Percentiles rank a stretch among this genome's conserved stretches.
Evolutionary conservation across 2,797 vertebrate species (phyloP).

Genomic region (Hipposideros larvatus): DNA sequence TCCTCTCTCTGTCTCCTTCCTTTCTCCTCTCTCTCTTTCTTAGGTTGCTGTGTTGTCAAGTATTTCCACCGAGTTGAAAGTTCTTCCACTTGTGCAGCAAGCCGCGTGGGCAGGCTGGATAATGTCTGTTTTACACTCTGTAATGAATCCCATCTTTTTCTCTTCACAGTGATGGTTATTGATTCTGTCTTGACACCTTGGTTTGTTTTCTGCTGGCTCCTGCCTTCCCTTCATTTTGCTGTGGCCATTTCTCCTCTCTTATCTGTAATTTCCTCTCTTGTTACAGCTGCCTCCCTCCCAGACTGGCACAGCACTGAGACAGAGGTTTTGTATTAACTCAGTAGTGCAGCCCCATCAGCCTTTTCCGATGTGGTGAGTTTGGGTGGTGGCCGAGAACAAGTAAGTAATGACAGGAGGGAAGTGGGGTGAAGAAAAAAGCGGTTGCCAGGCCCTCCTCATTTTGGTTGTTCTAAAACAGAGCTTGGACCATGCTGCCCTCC

Average conservation of each 20-base stretch:
- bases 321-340: background rate
- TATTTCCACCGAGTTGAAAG: constrained; percentile 71
- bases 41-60: constrained; percentile 58
- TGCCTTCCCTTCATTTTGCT: constrained; percentile 73
- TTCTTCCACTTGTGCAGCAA: constrained; percentile 76
- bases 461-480: background rate
- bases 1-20: background rate
- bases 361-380: background rate
- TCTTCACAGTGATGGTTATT: constrained; percentile 66
- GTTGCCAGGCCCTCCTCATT: rapidly evolving
- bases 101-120: constrained; percentile 48
- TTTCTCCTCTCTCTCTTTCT: background rate
- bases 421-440: rapidly evolving
- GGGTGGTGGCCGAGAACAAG: background rate
- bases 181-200: constrained; percentile 83
- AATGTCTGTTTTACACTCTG: constrained; percentile 80
- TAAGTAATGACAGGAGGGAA: background rate
- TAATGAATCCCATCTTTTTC: constrained; percentile 82
- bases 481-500: background rate
- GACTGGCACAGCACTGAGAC: background rate
- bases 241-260: constrained; percentile 75
- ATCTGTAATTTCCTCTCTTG: constrained; percentile 78
- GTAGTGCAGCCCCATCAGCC: background rate
- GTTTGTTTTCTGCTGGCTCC: constrained; percentile 81
- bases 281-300: constrained; percentile 28